A percentile compares a stretch with the other conserved stretches of the same genome.
These are phyloP conservation scores for Eudyptes chrysolophus DNA, from an alignment of 2,113 vertebrate genomes.

Conservation along the genomic window DNA sequence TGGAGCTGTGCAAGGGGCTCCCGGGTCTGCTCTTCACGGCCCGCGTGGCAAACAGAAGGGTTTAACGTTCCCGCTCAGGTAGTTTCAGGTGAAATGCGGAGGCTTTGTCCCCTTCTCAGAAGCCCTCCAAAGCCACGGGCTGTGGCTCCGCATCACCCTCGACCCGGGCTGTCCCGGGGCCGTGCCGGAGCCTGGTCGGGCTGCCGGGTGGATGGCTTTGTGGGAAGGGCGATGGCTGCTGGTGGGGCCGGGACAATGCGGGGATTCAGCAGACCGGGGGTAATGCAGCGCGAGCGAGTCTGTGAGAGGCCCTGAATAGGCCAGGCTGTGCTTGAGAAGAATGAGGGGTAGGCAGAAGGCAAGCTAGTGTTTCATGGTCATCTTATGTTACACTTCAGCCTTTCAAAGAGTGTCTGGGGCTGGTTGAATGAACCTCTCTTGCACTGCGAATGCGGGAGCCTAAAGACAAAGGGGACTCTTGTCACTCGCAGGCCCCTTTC, in stretches of 20 bases:
- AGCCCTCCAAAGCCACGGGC: fast-evolving
- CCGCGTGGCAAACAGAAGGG: fast-evolving
- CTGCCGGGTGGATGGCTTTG: not conserved
- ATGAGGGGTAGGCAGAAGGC: conserved; percentile 71
- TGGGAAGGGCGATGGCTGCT: conserved; percentile 6
- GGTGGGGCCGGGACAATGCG: conserved; percentile 39
- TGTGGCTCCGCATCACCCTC: fast-evolving
- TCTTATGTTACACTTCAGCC: conserved; percentile 78
- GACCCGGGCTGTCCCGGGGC: fast-evolving
- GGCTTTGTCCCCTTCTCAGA: not conserved
- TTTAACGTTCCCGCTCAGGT: fast-evolving
- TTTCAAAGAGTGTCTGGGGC: conserved; percentile 80
- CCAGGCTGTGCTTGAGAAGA: conserved; percentile 58
- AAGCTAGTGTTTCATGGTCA: conserved; percentile 69
- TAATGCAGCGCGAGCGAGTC: conserved; percentile 36
- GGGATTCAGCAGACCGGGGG: conserved; percentile 57
- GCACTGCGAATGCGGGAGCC: conserved; percentile 60
- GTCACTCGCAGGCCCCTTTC: conserved; percentile 74
- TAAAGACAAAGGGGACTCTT: conserved; percentile 79
- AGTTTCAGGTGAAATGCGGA: not conserved
- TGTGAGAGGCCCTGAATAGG: conserved; percentile 62
- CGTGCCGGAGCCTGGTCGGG: not conserved
- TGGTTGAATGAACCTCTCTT: conserved; percentile 71
- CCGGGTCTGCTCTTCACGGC: fast-evolving
- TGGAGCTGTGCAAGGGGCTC: not conserved